Percentiles rank a stretch among this genome's conserved stretches.
phyloP scores from a whole-genome alignment of 2,888 invertebrate genomes.

The Terebella lapidaria region DNA sequence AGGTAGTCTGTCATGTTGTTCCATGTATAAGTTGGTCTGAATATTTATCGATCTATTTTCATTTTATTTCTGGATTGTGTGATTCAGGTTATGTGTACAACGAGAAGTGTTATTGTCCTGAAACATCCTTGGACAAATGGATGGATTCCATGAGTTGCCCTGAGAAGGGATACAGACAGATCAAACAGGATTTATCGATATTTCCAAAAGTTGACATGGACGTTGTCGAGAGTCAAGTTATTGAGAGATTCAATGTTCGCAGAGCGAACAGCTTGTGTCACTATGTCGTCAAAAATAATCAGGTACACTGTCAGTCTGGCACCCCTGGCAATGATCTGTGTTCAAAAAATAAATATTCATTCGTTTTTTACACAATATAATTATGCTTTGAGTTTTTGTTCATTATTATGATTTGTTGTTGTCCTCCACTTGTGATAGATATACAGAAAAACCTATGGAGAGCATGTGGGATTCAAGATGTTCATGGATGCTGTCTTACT shows the following conservation, averaged over 20 bases:
- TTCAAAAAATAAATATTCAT: too few species aligned
- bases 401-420: neutral
- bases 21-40: too few species aligned
- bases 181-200: conserved; percentile 66
- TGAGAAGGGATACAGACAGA: conserved; percentile 61
- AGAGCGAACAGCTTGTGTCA: conserved; percentile 82
- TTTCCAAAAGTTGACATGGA: conserved; percentile 68
- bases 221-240: conserved; percentile 61
- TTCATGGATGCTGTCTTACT: conserved; percentile 84
- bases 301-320: conserved; percentile 55
- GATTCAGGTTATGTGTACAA: conserved; percentile 68
- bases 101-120: conserved; percentile 82
- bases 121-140: conserved; percentile 63
- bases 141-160: conserved; percentile 61
- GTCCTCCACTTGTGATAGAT: too few species aligned
- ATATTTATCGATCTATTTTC: too few species aligned
- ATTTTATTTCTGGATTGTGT: too few species aligned
- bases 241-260: conserved; percentile 70
- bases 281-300: conserved; percentile 77
- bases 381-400: too few species aligned
- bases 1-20: too few species aligned
- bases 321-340: too few species aligned
- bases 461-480: conserved; percentile 92
- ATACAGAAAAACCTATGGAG: conserved; percentile 84
- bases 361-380: too few species aligned